A percentile compares a stretch with the other conserved stretches of the same genome.
phyloP scores from a whole-genome alignment of 2,113 vertebrate genomes.

The Myrmecobius fasciatus region DNA sequence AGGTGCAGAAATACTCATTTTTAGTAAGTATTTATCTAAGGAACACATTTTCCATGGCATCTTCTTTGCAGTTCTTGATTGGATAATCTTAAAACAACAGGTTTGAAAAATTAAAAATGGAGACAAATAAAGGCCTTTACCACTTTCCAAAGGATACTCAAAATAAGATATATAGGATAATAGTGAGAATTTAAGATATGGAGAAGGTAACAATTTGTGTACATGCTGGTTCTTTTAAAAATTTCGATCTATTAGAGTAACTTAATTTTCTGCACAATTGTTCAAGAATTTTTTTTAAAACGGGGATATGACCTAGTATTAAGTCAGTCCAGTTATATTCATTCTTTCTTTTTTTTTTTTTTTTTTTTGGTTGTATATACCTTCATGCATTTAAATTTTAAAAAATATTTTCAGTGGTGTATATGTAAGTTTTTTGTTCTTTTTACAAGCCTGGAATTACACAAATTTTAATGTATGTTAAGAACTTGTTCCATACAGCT shows the following conservation, averaged over 20 bases:
- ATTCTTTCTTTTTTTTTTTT: conserved; percentile 33
- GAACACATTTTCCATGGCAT: conserved; percentile 60
- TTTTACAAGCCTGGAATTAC: conserved; percentile 77
- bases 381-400: conserved; percentile 57
- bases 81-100: conserved; percentile 49
- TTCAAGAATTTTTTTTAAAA: conserved; percentile 47
- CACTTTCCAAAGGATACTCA: conserved; percentile 51
- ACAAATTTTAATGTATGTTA: conserved; percentile 77
- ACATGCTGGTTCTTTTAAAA: neutral
- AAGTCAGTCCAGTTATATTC: conserved; percentile 75
- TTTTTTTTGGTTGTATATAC: conserved; percentile 75
- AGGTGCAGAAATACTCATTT: conserved; percentile 71
- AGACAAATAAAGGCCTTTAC: conserved; percentile 58
- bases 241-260: conserved; percentile 67
- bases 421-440: conserved; percentile 72
- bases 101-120: conserved; percentile 61
- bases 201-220: conserved; percentile 34
- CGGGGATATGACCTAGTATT: conserved; percentile 69
- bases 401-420: conserved; percentile 68
- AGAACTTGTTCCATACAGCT: conserved; percentile 81
- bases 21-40: conserved; percentile 63
- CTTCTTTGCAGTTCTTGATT: conserved; percentile 35
- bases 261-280: conserved; percentile 76
- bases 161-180: conserved; percentile 44
- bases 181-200: conserved; percentile 56